phyloP scores from a whole-genome alignment of 2,797 vertebrate species.

The Setipinna tenuifilis region DNA sequence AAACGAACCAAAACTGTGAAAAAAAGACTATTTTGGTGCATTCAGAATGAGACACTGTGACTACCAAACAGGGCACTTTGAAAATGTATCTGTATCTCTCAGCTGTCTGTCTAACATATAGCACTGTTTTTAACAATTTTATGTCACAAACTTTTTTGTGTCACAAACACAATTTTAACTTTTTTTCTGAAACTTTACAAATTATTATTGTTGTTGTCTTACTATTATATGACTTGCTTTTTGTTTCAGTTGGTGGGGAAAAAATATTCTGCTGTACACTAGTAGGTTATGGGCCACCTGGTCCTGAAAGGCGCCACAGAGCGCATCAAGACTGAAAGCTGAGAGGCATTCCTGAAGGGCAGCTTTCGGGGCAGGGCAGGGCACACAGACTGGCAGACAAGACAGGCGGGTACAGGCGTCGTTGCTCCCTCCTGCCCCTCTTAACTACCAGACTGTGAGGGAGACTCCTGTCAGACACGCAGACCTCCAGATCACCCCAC shows the following conservation, averaged over 20 bases:
- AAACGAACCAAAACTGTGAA: neutral
- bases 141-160: too few species aligned
- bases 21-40: neutral
- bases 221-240: too few species aligned
- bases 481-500: neutral
- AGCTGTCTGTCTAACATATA: too few species aligned
- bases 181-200: too few species aligned
- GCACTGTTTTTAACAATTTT: too few species aligned
- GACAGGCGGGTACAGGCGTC: neutral
- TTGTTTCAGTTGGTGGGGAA: too few species aligned
- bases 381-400: neutral
- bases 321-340: neutral
- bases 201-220: too few species aligned
- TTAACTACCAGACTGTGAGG: neutral
- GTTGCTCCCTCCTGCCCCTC: neutral
- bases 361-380: constrained; percentile 6
- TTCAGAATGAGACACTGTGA: neutral
- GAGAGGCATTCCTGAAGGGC: neutral
- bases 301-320: neutral
- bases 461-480: neutral
- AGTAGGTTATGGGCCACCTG: too few species aligned
- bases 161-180: too few species aligned
- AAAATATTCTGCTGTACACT: too few species aligned
- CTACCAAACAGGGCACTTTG: neutral
- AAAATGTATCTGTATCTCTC: neutral